Evolutionary conservation across 2,797 vertebrate species (phyloP).

Genomic region (Catamblyrhynchus diadema): DNA sequence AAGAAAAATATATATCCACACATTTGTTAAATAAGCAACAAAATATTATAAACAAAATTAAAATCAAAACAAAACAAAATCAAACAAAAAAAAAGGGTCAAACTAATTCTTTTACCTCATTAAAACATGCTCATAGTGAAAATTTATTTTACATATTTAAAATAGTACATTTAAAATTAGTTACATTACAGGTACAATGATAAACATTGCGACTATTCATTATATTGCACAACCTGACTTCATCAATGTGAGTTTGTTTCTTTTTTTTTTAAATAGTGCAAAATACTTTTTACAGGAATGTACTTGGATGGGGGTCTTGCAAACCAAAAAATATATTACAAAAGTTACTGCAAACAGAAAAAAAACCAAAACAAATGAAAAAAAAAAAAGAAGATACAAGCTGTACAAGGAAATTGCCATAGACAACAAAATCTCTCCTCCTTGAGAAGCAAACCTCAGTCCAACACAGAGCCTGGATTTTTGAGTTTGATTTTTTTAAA

Average conservation of each 20-base stretch:
- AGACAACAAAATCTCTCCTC: conserved; percentile 90
- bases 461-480: conserved; percentile 75
- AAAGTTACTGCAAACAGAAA: conserved; percentile 83
- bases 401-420: conserved; percentile 89
- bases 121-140: conserved; percentile 93
- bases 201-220: conserved; percentile 86
- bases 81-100: conserved; percentile 73
- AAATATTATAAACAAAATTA: conserved; percentile 59
- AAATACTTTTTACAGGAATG: conserved; percentile 97
- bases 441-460: conserved; percentile 81
- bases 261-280: conserved; percentile 97
- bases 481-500: conserved; percentile 2
- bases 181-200: conserved; percentile 94
- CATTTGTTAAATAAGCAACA: conserved; percentile 69
- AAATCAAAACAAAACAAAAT: conserved; percentile 38
- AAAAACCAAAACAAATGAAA: conserved; percentile 14
- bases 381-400: conserved; percentile 81
- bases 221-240: conserved; percentile 98
- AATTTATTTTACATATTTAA: conserved; percentile 99
- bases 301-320: conserved; percentile 83
- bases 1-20: conserved; percentile 70
- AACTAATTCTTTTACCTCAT: conserved; percentile 77
- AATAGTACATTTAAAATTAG: conserved; percentile 96
- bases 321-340: conserved; percentile 87
- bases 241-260: conserved; percentile 80